Base-by-base conservation (phyloP, 2,888 invertebrate genomes). In the Allacma fusca region DNA sequence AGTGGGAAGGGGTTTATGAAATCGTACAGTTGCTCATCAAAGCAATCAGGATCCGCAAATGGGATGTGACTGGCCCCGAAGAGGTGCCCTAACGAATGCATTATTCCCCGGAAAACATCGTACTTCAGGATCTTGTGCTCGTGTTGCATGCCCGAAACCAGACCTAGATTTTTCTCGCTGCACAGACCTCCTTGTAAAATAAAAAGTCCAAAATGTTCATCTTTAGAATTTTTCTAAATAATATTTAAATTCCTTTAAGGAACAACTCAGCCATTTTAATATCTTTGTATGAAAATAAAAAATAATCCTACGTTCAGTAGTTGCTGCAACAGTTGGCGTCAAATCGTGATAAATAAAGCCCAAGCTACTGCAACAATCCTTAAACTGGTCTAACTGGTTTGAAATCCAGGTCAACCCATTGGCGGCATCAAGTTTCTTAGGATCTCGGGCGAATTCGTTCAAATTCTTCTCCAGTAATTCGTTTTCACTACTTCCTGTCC, bases 1-100 rank as follows among this genome's bases (percentile, higher is more conserved):
- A 81, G 77, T 0, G 77, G 24, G 23, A 75, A 81, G 13, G 80
- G 80, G 44, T 82, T 81, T 19, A 79, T n/a, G 50, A 75, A 59
- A 9, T 5, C 7, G 40, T 7, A 13, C 59, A 59, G 19, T 19
- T 19, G 7, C 19, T 23, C 23, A 23, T 65, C 65, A 19, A 21
- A 2, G 23, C 26, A 24, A 16, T 26, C 64, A 1, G 34, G 59
- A n/a, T 73, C 75, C 40, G 72, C 21, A 1, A 40, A 76, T 24
- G 21, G 73, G 24, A 59, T 82, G 79, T 81, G 78, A 0, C 57
- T 19, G 2, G 78, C 79, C 43, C 80, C 82, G 40, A 82, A 43
- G 4, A 80, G 24, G 34, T 81, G 80, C 4, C 76, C 79, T 1
- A 82, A 57, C 0, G 72, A 62, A 57, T 81, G 82, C n/a, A 82